Conservation (phyloP, 2,113 vertebrate species). For the Pteronura brasiliensis region DNA sequence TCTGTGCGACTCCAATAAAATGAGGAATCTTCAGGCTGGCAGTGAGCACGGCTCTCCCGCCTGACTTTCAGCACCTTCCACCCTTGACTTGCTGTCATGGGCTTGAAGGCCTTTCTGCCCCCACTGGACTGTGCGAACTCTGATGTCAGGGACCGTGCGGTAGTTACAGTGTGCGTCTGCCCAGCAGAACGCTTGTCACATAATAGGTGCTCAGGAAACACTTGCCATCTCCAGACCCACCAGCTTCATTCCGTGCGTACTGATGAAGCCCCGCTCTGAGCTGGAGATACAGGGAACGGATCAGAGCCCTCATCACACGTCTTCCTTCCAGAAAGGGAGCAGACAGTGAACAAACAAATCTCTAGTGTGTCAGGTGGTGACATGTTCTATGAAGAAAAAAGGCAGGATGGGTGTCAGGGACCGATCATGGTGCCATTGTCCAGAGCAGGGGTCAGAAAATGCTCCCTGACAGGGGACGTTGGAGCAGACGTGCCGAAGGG, state of each 20-base stretch:
- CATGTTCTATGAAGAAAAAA: background rate
- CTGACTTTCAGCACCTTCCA: background rate
- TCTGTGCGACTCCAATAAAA: background rate
- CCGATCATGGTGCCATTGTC: too few species aligned
- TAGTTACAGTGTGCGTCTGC: fast-evolving
- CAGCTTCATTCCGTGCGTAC: fast-evolving
- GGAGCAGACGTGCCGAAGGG: too few species aligned
- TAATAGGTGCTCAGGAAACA: background rate
- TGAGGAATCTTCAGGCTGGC: too few species aligned
- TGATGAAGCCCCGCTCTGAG: too few species aligned
- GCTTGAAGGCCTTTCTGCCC: background rate
- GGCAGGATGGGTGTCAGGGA: background rate
- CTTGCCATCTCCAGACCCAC: background rate
- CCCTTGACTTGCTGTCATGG: background rate
- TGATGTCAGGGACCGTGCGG: background rate
- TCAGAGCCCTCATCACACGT: too few species aligned
- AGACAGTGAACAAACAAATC: too few species aligned
- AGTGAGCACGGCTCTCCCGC: fast-evolving
- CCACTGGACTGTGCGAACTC: background rate
- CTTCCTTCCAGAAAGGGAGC: too few species aligned
- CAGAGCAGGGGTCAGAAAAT: background rate
- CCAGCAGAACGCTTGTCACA: background rate
- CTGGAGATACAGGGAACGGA: too few species aligned
- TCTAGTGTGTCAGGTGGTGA: background rate
- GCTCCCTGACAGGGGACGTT: background rate